Conservation (phyloP, 2,888 invertebrate species). For the Microctonus hyperodae region DNA sequence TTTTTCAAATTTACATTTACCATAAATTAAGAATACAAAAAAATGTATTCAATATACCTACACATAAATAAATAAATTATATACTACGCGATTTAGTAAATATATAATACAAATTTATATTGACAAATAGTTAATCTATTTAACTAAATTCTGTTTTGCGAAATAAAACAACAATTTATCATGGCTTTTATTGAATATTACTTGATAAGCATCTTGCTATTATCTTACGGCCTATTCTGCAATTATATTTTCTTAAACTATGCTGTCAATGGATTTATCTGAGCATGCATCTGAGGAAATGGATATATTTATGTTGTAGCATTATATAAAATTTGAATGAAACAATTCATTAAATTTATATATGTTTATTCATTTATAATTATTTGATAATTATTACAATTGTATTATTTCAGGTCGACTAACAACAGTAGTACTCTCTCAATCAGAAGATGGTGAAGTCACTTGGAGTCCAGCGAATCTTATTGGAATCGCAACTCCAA, state of each 20-base stretch:
- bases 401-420: constrained; percentile 51
- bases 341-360: not conserved
- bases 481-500: constrained; percentile 19
- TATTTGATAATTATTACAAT: constrained; percentile 23
- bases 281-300: not conserved
- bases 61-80: not conserved
- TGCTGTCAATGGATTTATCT: constrained; percentile 1
- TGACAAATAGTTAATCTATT: not conserved
- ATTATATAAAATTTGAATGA: not conserved
- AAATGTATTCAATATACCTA: not conserved
- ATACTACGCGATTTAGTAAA: no score
- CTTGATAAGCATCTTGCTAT: not conserved
- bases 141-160: not conserved
- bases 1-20: not conserved
- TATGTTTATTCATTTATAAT: not conserved
- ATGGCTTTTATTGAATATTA: not conserved
- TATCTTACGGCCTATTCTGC: not conserved
- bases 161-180: not conserved
- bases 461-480: constrained; percentile 37
- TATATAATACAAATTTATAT: no score
- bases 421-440: constrained; percentile 48
- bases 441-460: constrained; percentile 30
- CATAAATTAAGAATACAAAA: no score
- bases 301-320: not conserved
- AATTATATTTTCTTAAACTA: not conserved